Evolutionary conservation across 2,888 invertebrate genomes (phyloP).

Genomic region (Hemithea aestivaria): DNA sequence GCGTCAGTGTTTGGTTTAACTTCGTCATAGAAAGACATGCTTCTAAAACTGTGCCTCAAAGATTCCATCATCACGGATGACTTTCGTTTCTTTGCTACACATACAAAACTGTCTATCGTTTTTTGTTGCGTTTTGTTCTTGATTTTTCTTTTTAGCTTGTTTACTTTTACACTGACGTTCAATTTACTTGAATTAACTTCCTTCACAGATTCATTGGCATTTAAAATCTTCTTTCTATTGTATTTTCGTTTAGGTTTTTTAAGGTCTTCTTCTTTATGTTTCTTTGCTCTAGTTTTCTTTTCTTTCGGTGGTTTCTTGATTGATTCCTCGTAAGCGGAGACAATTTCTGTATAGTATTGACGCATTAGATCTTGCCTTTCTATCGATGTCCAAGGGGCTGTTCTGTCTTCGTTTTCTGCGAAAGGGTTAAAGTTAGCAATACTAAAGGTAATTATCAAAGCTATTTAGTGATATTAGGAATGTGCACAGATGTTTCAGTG

Average conservation of each 20-base stretch:
- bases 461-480: no score
- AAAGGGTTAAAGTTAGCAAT: conserved; percentile 6
- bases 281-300: conserved; percentile 44
- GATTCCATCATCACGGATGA: conserved; percentile 42
- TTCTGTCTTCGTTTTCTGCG: conserved; percentile 65
- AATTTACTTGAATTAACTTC: conserved; percentile 46
- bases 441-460: not conserved
- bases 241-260: conserved; percentile 63
- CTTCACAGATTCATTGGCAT: conserved; percentile 45
- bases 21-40: conserved; percentile 38
- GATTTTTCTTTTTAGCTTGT: conserved; percentile 62
- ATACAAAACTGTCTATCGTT: conserved; percentile 64
- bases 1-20: conserved; percentile 5
- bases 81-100: conserved; percentile 52
- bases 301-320: conserved; percentile 76
- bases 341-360: conserved; percentile 81
- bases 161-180: conserved; percentile 59
- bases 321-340: conserved; percentile 76
- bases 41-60: conserved; percentile 42
- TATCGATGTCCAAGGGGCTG: conserved; percentile 81
- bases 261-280: conserved; percentile 21
- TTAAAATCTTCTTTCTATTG: conserved; percentile 49
- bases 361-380: conserved; percentile 83
- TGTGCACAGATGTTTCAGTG: no score
- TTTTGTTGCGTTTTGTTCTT: conserved; percentile 53